phyloP scores from a whole-genome alignment of 2,888 invertebrate species.

The Hemithea aestivaria region DNA sequence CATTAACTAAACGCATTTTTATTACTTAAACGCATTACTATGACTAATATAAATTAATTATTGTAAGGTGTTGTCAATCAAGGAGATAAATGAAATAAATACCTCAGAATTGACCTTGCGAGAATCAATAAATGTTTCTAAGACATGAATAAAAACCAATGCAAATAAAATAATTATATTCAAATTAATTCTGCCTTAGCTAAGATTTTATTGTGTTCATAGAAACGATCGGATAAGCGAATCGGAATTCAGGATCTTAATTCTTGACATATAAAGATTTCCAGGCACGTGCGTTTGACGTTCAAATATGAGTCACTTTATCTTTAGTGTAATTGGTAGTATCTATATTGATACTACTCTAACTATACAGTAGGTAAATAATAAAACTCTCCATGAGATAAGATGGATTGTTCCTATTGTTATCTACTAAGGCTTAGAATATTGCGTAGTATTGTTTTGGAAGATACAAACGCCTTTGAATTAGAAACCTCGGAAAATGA shows the following conservation, averaged over 20 bases:
- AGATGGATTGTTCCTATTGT: slow-evolving; percentile 17
- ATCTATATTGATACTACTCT: neutral
- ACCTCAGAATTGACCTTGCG: slow-evolving; percentile 29
- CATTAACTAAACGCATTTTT: slow-evolving; percentile 7
- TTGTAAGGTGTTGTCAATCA: too few relatives aligned
- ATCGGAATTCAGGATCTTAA: slow-evolving; percentile 40
- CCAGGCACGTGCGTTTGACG: slow-evolving; percentile 32
- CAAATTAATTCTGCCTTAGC: neutral
- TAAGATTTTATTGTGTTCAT: slow-evolving; percentile 27
- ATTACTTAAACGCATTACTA: too few relatives aligned
- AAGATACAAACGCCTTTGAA: slow-evolving; percentile 6
- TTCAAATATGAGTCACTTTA: slow-evolving; percentile 38
- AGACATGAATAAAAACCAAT: slow-evolving; percentile 20
- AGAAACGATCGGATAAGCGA: slow-evolving; percentile 30
- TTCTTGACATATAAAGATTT: slow-evolving; percentile 29
- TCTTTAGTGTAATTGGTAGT: slow-evolving; percentile 20
- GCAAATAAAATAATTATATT: slow-evolving; percentile 11
- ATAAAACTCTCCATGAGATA: slow-evolving; percentile 24
- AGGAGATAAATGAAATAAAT: slow-evolving; percentile 20
- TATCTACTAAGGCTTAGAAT: slow-evolving; percentile 19
- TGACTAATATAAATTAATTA: too few relatives aligned
- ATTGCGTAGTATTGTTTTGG: slow-evolving; percentile 19
- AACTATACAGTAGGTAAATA: slow-evolving; percentile 13
- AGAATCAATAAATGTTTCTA: slow-evolving; percentile 10
- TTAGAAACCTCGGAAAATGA: neutral